Base-by-base conservation (phyloP, 2,113 vertebrate genomes). In the Macroglossus sobrinus region DNA sequence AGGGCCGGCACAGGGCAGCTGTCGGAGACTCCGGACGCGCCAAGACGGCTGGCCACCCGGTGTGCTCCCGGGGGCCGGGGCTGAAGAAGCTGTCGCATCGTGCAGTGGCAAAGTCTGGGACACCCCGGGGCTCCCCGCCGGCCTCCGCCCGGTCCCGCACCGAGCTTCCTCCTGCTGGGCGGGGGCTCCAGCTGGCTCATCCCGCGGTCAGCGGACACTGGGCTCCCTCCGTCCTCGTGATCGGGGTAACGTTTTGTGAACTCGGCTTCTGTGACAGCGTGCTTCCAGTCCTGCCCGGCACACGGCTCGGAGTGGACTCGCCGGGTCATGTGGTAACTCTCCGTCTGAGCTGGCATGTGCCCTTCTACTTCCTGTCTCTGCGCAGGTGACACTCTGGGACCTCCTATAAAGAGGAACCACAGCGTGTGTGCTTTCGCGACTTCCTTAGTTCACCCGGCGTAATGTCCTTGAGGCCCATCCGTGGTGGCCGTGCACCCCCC, bases 81-180 rank as follows among this genome's bases (percentile, higher is more conserved):
- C 1, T 18, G 8, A 26, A 33, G 26, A 72, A 4, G 18, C 7
- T 0, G 28, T 0, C 2, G 16, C 26, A 14, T 6, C 3, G 5
- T 0, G 1, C 1, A 35, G 19, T 14, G 8, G 47, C 45, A 30
- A 35, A 13, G 28, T 22, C 45, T 30, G 14, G 33, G 5, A 33
- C 19, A 33, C 24, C 5, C 26, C 4, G 10, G 38, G 38, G 75
- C 3, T 66, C 38, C 2, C 10, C 10, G 0, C 21, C 0, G 1
- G 24, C 18, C 16, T 33, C 24, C 1, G 3, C n/a, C 16, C 61
- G n/a, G 21, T 7, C 13, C 7, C 1, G 80, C n/a, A n/a, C n/a
- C n/a, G n/a, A n/a, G 55, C 22, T 57, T 10, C 55, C 24, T 9
- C 9, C 21, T 50, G 47, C 47, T 0, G 47, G 47, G 47, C 4